These are phyloP conservation scores for Pangasius mekongensis DNA, from an alignment of 2,797 vertebrate species.

Conservation along the genomic window DNA sequence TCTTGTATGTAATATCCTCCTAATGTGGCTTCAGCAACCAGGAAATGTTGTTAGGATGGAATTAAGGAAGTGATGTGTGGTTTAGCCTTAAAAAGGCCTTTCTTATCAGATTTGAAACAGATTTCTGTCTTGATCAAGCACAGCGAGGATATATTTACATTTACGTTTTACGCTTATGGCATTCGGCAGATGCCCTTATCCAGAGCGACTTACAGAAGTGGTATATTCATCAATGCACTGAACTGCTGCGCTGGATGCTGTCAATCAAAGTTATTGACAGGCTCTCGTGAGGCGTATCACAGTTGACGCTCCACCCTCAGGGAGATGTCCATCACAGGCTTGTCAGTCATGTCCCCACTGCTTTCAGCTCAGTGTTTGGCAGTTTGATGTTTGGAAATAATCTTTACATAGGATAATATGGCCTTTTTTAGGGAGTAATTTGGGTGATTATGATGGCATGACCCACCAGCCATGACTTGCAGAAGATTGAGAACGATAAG, in stretches of 20 bases:
- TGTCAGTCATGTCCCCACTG: conserved; percentile 19
- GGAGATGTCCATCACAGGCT: conserved; percentile 52
- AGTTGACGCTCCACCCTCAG: conserved; percentile 46
- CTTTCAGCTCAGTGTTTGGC: neutral
- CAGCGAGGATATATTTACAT: neutral
- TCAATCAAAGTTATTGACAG: conserved; percentile 50
- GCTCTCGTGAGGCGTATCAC: conserved; percentile 44
- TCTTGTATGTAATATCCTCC: neutral
- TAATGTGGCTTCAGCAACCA: neutral
- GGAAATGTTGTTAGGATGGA: neutral
- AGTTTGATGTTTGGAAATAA: neutral
- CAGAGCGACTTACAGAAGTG: neutral
- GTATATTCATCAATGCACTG: neutral
- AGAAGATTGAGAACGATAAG: neutral
- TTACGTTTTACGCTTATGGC: neutral
- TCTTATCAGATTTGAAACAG: neutral
- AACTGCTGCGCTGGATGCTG: conserved; percentile 28
- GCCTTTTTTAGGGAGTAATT: neutral
- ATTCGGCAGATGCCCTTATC: neutral
- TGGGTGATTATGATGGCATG: neutral
- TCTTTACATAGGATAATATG: neutral
- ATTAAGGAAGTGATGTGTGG: neutral
- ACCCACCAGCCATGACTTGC: neutral
- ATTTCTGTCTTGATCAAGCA: neutral
- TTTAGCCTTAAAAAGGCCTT: neutral